A percentile compares a stretch with the other conserved stretches of the same genome.
Evolutionary conservation across 92 coral and sea anemone species (phyloP).

Genomic region (Meandrina meandrites): DNA sequence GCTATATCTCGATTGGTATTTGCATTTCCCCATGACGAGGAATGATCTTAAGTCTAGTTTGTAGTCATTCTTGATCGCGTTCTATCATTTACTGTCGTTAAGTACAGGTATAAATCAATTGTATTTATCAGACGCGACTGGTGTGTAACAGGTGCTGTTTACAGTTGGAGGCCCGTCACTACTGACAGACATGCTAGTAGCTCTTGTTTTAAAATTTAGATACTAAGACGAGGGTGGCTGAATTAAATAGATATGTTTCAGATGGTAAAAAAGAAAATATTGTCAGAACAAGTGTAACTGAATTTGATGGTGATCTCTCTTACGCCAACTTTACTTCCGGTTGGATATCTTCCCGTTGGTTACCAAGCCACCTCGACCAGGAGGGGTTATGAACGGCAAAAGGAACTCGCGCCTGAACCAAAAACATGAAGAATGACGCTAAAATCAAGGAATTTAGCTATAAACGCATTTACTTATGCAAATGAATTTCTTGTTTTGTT

Average conservation of each 20-base stretch:
- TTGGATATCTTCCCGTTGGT: not conserved
- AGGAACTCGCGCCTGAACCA: no score
- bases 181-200: not conserved
- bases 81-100: not conserved
- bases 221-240: not conserved
- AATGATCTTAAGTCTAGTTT: not conserved
- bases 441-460: no score
- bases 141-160: conserved; percentile 32
- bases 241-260: not conserved
- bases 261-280: not conserved
- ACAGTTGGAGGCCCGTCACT: not conserved
- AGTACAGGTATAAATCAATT: not conserved
- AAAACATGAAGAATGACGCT: no score
- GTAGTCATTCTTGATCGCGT: not conserved
- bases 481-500: no score
- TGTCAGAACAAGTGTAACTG: not conserved
- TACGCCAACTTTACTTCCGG: not conserved
- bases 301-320: not conserved
- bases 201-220: not conserved
- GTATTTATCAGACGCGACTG: conserved; percentile 15
- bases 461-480: no score
- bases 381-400: no score
- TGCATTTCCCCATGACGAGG: not conserved
- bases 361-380: not conserved
- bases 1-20: not conserved